phyloP scores from a whole-genome alignment of 1,140 invertebrate genomes.

The Yoshiicerus persimilis region DNA sequence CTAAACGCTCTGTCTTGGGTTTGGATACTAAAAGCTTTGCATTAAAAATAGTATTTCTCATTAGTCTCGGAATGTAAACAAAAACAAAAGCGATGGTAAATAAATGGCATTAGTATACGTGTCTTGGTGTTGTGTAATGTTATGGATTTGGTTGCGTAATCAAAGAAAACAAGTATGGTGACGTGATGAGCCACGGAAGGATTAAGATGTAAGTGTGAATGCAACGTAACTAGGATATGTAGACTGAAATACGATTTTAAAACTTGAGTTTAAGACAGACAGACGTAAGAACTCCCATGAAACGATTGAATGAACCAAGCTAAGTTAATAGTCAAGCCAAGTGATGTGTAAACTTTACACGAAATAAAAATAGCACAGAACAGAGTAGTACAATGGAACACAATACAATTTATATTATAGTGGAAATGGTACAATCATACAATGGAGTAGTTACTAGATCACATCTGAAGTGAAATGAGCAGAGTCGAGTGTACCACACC shows the following conservation, averaged over 20 bases:
- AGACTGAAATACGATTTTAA: neutral
- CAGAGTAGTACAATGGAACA: neutral
- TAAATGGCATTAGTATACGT: neutral
- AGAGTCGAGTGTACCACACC: neutral
- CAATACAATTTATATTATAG: neutral
- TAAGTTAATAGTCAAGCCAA: neutral
- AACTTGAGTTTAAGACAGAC: neutral
- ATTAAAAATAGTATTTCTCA: neutral
- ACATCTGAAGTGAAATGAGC: neutral
- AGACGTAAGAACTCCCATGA: neutral
- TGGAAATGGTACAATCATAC: neutral
- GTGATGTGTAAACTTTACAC: neutral
- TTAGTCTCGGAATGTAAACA: neutral
- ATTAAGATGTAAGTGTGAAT: neutral
- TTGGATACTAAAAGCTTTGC: neutral
- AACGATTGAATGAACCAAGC: neutral
- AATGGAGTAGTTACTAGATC: neutral
- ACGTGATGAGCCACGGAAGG: neutral
- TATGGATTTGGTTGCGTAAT: neutral
- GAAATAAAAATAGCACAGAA: slow-evolving; percentile 1
- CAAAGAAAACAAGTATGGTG: neutral
- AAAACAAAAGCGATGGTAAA: neutral
- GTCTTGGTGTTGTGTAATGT: neutral
- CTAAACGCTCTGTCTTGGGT: neutral
- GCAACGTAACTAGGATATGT: neutral